Percentiles rank a stretch among this genome's conserved stretches.
Conservation (phyloP, 2,888 invertebrate species). For the Synergus japonicus region DNA sequence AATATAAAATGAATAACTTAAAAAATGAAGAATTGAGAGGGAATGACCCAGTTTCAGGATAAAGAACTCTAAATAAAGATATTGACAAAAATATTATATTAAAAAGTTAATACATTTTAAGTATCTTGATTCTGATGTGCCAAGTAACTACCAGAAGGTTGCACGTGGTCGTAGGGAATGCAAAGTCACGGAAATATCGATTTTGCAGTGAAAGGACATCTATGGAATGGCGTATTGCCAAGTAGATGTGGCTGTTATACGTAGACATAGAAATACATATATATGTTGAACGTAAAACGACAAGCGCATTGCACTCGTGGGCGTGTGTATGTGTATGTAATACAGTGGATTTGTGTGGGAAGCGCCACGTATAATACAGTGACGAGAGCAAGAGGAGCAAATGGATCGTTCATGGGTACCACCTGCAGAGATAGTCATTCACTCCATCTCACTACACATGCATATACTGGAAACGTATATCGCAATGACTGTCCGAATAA, state of each 20-base stretch:
- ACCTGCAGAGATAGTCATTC: constrained; percentile 41
- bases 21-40: neutral
- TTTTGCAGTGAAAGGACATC: constrained; percentile 54
- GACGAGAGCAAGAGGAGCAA: constrained; percentile 20
- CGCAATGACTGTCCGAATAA: constrained; percentile 39
- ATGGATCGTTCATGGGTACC: constrained; percentile 38
- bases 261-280: constrained; percentile 24
- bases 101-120: neutral
- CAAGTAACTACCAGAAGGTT: constrained; percentile 19
- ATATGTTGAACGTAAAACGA: constrained; percentile 7
- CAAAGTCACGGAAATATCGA: constrained; percentile 53
- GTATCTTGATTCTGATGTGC: neutral
- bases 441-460: constrained; percentile 33
- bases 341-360: neutral
- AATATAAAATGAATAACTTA: no score
- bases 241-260: constrained; percentile 47
- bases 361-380: neutral
- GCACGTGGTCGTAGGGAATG: constrained; percentile 48
- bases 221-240: constrained; percentile 52
- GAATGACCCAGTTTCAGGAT: neutral
- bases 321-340: constrained; percentile 5
- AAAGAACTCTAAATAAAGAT: neutral
- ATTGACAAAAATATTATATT: neutral
- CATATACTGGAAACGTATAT: constrained; percentile 17
- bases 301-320: neutral